Percentiles rank a stretch among this genome's conserved stretches.
phyloP scores from a whole-genome alignment of 2,113 vertebrate species.

The Passer montanus region DNA sequence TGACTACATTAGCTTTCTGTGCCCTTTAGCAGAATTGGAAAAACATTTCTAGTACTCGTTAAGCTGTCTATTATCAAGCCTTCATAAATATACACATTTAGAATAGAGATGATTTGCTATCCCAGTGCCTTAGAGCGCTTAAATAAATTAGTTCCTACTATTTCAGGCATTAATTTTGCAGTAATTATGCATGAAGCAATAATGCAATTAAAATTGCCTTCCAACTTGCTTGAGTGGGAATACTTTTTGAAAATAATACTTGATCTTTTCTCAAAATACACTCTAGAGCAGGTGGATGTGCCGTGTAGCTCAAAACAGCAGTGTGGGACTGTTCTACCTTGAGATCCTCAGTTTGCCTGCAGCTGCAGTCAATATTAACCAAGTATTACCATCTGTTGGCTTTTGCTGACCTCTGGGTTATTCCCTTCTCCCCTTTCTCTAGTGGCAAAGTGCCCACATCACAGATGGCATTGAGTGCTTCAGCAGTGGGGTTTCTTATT shows the following conservation, averaged over 20 bases:
- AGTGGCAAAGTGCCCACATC: not conserved
- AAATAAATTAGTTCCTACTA: conserved; percentile 62
- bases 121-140: conserved; percentile 54
- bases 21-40: conserved; percentile 47
- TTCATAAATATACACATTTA: conserved; percentile 61
- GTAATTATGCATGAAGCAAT: conserved; percentile 63
- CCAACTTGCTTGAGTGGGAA: not conserved
- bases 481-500: conserved; percentile 4
- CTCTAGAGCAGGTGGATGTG: conserved; percentile 13
- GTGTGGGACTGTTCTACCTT: not conserved
- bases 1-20: conserved; percentile 40
- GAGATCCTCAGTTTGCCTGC: not conserved
- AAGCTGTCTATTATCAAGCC: conserved; percentile 65
- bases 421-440: not conserved
- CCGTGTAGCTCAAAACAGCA: not conserved
- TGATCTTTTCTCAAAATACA: conserved; percentile 39
- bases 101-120: conserved; percentile 46
- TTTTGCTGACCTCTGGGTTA: conserved; percentile 17
- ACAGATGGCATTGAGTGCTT: not conserved
- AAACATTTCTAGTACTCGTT: conserved; percentile 54
- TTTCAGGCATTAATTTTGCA: conserved; percentile 48
- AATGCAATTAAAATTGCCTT: conserved; percentile 59
- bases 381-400: conserved; percentile 27
- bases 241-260: conserved; percentile 1
- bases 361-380: not conserved